phyloP scores from a whole-genome alignment of 2,888 invertebrate genomes.

The Ypsolopha scabrella region DNA sequence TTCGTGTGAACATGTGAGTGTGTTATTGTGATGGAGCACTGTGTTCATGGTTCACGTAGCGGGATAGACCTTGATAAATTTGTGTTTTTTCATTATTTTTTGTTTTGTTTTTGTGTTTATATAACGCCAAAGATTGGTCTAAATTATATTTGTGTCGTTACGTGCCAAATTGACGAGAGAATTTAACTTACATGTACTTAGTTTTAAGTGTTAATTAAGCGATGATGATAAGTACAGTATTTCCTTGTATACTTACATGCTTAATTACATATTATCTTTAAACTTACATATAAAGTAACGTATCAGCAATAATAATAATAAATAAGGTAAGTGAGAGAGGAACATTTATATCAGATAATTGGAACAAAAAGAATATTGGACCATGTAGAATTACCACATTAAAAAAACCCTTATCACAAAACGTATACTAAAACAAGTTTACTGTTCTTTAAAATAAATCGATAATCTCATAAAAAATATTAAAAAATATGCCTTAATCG shows the following conservation, averaged over 20 bases:
- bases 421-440: too few species aligned
- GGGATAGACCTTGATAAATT: not conserved
- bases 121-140: constrained; percentile 1
- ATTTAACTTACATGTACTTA: constrained; percentile 22
- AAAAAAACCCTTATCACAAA: too few species aligned
- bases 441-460: too few species aligned
- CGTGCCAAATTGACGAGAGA: constrained; percentile 56
- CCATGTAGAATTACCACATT: constrained; percentile 13
- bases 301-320: constrained; percentile 26
- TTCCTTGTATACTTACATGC: constrained; percentile 16
- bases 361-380: constrained; percentile 18
- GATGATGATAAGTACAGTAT: constrained; percentile 31
- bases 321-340: constrained; percentile 19
- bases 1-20: constrained; percentile 33
- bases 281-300: constrained; percentile 2
- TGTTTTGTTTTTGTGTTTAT: not conserved
- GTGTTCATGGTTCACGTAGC: not conserved
- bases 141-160: constrained; percentile 12
- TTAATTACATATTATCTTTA: not conserved
- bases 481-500: too few species aligned
- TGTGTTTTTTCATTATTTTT: not conserved
- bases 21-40: not conserved
- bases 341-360: too few species aligned
- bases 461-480: too few species aligned
- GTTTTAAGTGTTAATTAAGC: constrained; percentile 13